Evolutionary conservation across 2,113 vertebrate species (phyloP), one percentile per base, ranked within the genome.

Genomic region (Xenopus borealis): DNA sequence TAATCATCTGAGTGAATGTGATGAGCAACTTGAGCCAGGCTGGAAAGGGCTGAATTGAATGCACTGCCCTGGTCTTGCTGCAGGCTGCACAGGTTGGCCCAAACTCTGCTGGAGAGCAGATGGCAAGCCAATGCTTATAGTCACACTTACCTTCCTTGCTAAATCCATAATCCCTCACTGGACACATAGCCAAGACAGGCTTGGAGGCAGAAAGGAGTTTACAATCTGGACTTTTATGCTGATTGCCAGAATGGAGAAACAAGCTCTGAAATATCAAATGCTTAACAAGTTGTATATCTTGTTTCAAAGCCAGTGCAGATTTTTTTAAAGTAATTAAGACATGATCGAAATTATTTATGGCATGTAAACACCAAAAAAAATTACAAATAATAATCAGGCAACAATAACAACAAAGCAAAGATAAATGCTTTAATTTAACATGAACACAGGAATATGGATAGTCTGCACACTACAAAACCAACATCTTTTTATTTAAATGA

Each of bases 61-160:
- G 92, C 90, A 91, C 89, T 93, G 94, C 95, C 96, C 96, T 95
- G 96, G 96, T 98, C 95, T 95, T 97, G 95, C 96, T 97, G 94
- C 94, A 95, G 97, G 97, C 95, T 92, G 95, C 90, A 95, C 96
- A 96, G 95, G 96, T 98, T 99, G 96, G 97, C 95, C 96, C 94
- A 89, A 89, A 88, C 95, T 95, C 94, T 94, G 96, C 94, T 94
- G 95, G 95, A 95, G 95, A 99, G 96, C 97, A 99, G 97, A 99
- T 99, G 96, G 97, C 87, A 88, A 98, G 96, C 96, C 96, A 98
- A 96, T 95, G 96, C 96, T 98, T 95, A 94, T 97, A 98, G 96
- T 98, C 96, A 98, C 97, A 99, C 97, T 99, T 99, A 99, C 97
- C 96, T 99, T 99, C 95, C 94, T 95, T 95, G 93, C 95, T 98